Evolutionary conservation across 2,888 invertebrate species (phyloP), one percentile per base, ranked within the genome.

Genomic region (Sesia apiformis): DNA sequence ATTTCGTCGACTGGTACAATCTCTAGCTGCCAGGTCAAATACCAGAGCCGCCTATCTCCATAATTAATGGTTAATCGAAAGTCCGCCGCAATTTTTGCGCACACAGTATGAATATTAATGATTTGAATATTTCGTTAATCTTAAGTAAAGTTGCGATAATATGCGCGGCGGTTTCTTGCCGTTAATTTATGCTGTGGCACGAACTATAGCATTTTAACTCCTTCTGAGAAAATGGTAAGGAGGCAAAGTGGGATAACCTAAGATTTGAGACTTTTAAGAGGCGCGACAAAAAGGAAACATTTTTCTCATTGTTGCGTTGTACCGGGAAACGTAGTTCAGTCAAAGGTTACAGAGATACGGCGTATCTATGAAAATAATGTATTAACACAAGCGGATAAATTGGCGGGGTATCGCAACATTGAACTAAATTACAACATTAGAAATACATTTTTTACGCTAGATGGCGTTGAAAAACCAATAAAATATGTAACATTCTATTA

Each of bases 181-280:
- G 73, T 70, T 88, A 89, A 89, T 88, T 89, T 89, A 89, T 89
- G 88, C 89, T 61, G 69, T 62, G 73, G 76, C 89, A 89, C 89
- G 89, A 84, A 86, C 88, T 88, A 86, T 88, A 77, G 84, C 82
- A 81, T 88, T 89, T 88, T 88, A 88, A 88, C 88, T 89, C 87
- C 87, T 87, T 87, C 84, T 74, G 69, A 84, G 84, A 77, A 71
- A 73, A 61, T 58, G 55, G 54, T 7, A 40, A 23, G 3, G 6
- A 3, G 3, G 2, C 40, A 38, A 52, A 52, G n/a, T 40, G 40
- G n/a, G 39, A 40, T 52, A 52, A 52, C 40, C 23, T 40, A 6
- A 8, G 52, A 50, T 23, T 38, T 50, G 38, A 4, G 7, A 5
- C 5, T 7, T 50, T 50, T 50, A 4, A 50, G 38, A 1, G 8